Evolutionary conservation across 2,888 invertebrate genomes (phyloP).

Genomic region (Byasa hedistus): DNA sequence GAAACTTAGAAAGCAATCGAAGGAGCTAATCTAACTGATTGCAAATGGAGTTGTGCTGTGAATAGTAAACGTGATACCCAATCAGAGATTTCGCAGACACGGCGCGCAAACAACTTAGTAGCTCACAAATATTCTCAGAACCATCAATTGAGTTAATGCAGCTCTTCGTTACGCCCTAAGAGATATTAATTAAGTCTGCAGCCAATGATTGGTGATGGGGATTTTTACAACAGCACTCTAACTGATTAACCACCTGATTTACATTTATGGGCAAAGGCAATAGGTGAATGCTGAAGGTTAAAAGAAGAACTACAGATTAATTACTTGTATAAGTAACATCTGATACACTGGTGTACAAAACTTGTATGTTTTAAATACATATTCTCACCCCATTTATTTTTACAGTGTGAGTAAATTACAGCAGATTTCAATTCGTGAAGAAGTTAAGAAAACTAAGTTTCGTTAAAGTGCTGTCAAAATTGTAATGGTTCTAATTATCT

Average conservation of each 20-base stretch:
- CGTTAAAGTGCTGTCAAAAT: too few species aligned
- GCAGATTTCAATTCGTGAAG: too few species aligned
- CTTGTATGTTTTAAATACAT: too few species aligned
- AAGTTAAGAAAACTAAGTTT: too few species aligned
- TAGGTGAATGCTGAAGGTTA: constrained; percentile 4
- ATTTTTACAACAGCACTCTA: constrained; percentile 19
- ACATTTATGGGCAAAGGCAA: constrained; percentile 10
- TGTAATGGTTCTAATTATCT: too few species aligned
- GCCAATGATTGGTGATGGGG: constrained; percentile 6
- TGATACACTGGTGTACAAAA: too few species aligned
- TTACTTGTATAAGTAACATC: too few species aligned
- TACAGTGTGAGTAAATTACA: too few species aligned
- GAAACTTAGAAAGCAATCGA: constrained; percentile 1
- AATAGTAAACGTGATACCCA: constrained; percentile 15
- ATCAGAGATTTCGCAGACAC: constrained; percentile 20
- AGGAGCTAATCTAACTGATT: constrained; percentile 19
- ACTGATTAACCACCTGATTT: constrained; percentile 23
- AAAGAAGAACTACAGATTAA: neutral
- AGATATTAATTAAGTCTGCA: constrained; percentile 20
- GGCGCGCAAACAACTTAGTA: constrained; percentile 13
- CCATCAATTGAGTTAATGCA: constrained; percentile 27
- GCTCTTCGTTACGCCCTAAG: constrained; percentile 24
- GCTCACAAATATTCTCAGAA: constrained; percentile 13
- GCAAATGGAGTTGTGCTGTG: constrained; percentile 7
- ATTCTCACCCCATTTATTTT: too few species aligned